Evolutionary conservation across 2,797 vertebrate genomes (phyloP), one percentile per base, ranked within the genome.

Genomic region (Syndactyla subalaris): DNA sequence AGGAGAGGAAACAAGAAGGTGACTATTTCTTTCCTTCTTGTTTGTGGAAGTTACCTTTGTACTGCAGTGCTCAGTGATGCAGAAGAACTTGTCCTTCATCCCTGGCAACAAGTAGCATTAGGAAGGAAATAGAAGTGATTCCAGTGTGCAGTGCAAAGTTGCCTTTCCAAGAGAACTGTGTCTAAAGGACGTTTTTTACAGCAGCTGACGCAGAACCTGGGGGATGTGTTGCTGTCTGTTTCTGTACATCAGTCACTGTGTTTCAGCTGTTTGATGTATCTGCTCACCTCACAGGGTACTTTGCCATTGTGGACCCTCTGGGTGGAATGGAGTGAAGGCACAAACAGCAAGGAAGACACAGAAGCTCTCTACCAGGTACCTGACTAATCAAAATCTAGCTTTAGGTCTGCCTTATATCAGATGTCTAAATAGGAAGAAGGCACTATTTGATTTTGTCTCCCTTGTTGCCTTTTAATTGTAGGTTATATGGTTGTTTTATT

Each of bases 341-440:
- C 93, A 16, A 97, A 98, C 93, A 98, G 94, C 89, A 96, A 97
- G 5, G 98, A 98, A 52, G 98, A 98, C 74, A 99, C 98, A 0
- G 98, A 99, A 85, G 96, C 97, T 17, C 58, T 99, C 65, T 99
- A 99, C 95, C 98, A 99, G 99, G 99, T 99, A 98, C 17, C 14
- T 77, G 43, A 41, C 55, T 41, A 17, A 59, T 16, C 7, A 51
- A 46, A 59, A 77, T 48, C 30, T 78, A 8, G 9, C 74, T 83
- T 52, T 39, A 23, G 38, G 38, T 71, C 14, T 65, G 23, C 36
- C 55, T 77, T 52, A 17, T 58, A 32, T 91, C 39, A 81, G 30
- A 32, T 86, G 24, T n/a, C 26, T 83, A 30, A 30, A 22, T 58
- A 59, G 39, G 29, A 30, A 71, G 23, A 90, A 77, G n/a, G 27